phyloP scores from a whole-genome alignment of 2,888 invertebrate species.

The Meganola albula region DNA sequence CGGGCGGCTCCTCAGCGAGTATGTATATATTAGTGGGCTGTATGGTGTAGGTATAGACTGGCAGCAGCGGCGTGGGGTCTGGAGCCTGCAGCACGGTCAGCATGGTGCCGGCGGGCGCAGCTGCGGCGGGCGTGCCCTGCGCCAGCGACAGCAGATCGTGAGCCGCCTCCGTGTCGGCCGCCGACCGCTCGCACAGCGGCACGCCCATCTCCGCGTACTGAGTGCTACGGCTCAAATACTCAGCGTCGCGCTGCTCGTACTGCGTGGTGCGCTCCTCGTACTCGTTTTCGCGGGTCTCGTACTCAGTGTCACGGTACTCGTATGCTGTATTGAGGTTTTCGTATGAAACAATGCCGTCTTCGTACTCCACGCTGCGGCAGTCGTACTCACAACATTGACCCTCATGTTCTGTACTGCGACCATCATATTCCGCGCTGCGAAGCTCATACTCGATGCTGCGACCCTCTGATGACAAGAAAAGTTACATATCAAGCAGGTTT shows the following conservation, averaged over 20 bases:
- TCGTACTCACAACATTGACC: neutral
- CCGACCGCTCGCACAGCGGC: conserved; percentile 76
- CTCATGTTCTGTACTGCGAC: neutral
- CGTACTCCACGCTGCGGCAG: neutral
- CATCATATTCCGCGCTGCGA: neutral
- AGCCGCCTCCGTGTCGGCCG: conserved; percentile 93
- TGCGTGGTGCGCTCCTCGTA: neutral
- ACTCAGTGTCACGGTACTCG: neutral
- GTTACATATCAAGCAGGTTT: no score
- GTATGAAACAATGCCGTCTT: neutral
- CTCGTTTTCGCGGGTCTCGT: neutral
- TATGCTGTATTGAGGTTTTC: neutral
- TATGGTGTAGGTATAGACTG: conserved; percentile 81
- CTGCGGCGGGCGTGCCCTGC: conserved; percentile 86
- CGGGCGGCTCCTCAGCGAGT: conserved; percentile 48
- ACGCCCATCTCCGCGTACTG: conserved; percentile 57
- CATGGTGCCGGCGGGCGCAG: conserved; percentile 83
- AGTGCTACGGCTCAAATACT: neutral
- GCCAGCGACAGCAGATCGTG: conserved; percentile 88
- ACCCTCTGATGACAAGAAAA: neutral
- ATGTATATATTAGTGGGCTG: conserved; percentile 70
- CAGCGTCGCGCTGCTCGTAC: neutral
- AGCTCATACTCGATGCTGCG: neutral
- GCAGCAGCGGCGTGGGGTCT: conserved; percentile 50
- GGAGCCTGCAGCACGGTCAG: conserved; percentile 51